phyloP scores from a whole-genome alignment of 2,113 vertebrate genomes.

The Sturnus vulgaris region DNA sequence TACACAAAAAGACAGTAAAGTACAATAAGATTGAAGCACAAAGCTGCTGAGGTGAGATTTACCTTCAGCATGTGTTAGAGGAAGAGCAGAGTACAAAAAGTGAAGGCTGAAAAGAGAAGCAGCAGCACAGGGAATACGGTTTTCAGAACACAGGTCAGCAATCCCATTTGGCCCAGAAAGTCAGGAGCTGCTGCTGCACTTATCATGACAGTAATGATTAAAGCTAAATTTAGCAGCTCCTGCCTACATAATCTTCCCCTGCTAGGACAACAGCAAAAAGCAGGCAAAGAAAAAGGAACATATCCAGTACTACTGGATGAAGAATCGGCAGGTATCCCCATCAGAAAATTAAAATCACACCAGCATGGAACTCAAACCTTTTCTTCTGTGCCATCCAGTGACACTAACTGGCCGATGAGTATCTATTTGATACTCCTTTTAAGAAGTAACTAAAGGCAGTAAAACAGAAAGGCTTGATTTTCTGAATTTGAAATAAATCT shows the following conservation, averaged over 20 bases:
- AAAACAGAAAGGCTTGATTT: background rate
- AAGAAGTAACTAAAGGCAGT: background rate
- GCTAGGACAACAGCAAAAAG: background rate
- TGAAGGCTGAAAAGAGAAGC: background rate
- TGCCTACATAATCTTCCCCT: background rate
- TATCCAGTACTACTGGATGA: background rate
- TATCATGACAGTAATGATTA: background rate
- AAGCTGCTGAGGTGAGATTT: background rate
- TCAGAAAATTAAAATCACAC: background rate
- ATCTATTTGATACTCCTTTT: background rate
- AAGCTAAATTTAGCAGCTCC: constrained; percentile 8
- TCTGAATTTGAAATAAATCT: background rate
- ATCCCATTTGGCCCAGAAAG: background rate
- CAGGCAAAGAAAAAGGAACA: background rate
- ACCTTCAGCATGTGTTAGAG: background rate
- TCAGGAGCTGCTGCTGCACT: background rate
- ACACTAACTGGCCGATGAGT: background rate
- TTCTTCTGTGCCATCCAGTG: background rate
- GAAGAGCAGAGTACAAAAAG: background rate
- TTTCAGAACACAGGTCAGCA: background rate
- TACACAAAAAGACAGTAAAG: background rate
- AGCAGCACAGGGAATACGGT: background rate
- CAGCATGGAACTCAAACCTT: background rate
- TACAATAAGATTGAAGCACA: background rate
- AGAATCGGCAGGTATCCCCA: background rate